Base-by-base conservation (phyloP, 2,113 vertebrate genomes). In the Eudyptes chrysolophus region DNA sequence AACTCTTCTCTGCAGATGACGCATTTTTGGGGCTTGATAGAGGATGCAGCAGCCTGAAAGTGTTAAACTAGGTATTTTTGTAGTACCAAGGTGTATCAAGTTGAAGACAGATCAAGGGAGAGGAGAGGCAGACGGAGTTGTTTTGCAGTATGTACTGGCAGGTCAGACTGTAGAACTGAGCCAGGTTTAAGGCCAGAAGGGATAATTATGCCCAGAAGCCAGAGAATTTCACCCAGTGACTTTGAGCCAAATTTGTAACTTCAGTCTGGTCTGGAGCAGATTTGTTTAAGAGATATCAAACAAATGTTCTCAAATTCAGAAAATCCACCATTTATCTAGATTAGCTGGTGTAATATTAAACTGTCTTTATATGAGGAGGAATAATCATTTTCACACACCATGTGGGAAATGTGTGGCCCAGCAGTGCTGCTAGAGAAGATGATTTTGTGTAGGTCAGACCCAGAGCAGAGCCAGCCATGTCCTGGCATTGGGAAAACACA, bases 381-480 rank as follows among this genome's bases (percentile, higher is more conserved):
- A 7, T 2, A 4, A 22, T 15, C 5, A 0, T 26, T 74, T 30
- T 24, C 49, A 13, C 24, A 6, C 14, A 1, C 5, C 1, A 0
- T 26, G 52, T 69, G 75, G 69, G 64, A 58, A 10, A 2, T 6
- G 30, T 7, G 3, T 60, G 49, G 49, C 24, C 65, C 77, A 32
- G 66, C 10, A 1, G 10, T 46, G 74, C 36, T 76, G 78, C 61
- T 22, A 8, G 75, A 42, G 94, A 22, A 58, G 42, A 13, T 0
- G 2, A 2, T 38, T 36, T n/a, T 44, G 48, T 8, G 7, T 13
- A 27, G 76, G 46, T 26, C 18, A n/a, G 66, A 48, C 6, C 6
- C 60, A 17, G 62, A n/a, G 46, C 52, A 27, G 54, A 42, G 54
- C 44, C 46, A 14, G 48, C 71, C 10, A 0, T 4, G 48, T 40